These are phyloP conservation scores for Archips xylosteana DNA, from an alignment of 2,888 invertebrate species.

Conservation along the genomic window DNA sequence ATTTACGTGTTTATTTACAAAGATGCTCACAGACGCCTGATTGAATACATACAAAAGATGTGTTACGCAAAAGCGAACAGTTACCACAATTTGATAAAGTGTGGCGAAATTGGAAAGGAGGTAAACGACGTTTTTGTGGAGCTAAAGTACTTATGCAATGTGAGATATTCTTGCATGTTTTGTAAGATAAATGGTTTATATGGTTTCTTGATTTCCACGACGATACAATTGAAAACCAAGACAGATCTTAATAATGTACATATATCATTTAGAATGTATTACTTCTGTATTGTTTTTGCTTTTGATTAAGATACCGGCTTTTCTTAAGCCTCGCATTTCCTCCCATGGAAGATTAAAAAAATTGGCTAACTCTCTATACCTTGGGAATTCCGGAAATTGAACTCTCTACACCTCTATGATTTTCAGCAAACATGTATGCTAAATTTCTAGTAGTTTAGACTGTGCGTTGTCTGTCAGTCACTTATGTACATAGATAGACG, in stretches of 20 bases:
- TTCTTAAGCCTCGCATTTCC: too few relatives aligned
- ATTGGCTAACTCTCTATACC: too few relatives aligned
- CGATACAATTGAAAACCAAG: neutral
- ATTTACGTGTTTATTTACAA: constrained; percentile 3
- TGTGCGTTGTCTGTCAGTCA: too few relatives aligned
- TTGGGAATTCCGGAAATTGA: too few relatives aligned
- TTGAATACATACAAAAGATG: constrained; percentile 24
- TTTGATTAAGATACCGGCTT: neutral
- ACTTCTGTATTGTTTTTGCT: neutral
- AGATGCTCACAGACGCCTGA: constrained; percentile 24
- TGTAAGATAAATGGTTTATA: neutral
- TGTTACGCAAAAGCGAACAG: constrained; percentile 2
- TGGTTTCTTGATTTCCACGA: neutral
- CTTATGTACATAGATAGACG: too few relatives aligned
- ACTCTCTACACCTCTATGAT: too few relatives aligned
- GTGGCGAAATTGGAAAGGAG: constrained; percentile 7
- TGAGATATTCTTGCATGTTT: neutral
- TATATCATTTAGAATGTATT: too few relatives aligned
- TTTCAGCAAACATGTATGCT: too few relatives aligned
- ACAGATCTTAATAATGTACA: neutral
- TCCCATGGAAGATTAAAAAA: too few relatives aligned
- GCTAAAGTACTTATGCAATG: neutral
- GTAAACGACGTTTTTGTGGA: neutral
- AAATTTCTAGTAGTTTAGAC: too few relatives aligned
- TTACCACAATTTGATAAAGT: neutral